Evolutionary conservation across 2,797 vertebrate genomes (phyloP), one percentile per base, ranked within the genome.

Genomic region (Dendrocincla tyrannina): DNA sequence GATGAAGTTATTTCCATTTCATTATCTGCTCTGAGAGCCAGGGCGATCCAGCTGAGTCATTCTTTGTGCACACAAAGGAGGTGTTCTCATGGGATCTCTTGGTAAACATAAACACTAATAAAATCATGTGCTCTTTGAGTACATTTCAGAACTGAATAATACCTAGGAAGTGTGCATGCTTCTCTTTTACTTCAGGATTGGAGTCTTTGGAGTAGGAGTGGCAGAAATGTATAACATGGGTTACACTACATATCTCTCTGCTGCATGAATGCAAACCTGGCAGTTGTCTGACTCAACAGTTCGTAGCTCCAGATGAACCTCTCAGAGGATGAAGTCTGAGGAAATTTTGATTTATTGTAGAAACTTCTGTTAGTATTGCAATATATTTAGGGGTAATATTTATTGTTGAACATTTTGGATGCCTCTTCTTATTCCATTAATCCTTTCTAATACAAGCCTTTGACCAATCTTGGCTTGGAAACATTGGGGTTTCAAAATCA

Each of bases 1-100:
- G 82, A 84, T 94, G 24, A 79, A 93, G 90, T 95, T 97, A 88
- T 85, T 97, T 93, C 64, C 63, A 85, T 92, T 86, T 96, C 41
- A 88, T 90, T 85, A 84, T 92, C 56, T 89, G 24, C 75, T 92
- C 30, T 79, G 77, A 85, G 64, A 93, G 69, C 69, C 56, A 41
- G 60, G 23, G 44, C 1, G 0, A 80, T 89, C 52, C 88, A 85
- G 63, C 59, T 85, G 84, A 92, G 72, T 83, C 74, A 91, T 83
- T 94, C 66, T 91, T 91, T 77, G 42, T 56, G 66, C 77, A 53
- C 42, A 79, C 62, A 89, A 64, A 69, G 47, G 76, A 88, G 46
- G 11, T 68, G 16, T 88, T 91, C 55, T 87, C 11, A 0, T 58
- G 79, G 60, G 53, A 56, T 64, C 49, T 89, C 28, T 58, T 83